phyloP scores from a whole-genome alignment of 2,113 vertebrate genomes.

The Uropsilus gracilis region DNA sequence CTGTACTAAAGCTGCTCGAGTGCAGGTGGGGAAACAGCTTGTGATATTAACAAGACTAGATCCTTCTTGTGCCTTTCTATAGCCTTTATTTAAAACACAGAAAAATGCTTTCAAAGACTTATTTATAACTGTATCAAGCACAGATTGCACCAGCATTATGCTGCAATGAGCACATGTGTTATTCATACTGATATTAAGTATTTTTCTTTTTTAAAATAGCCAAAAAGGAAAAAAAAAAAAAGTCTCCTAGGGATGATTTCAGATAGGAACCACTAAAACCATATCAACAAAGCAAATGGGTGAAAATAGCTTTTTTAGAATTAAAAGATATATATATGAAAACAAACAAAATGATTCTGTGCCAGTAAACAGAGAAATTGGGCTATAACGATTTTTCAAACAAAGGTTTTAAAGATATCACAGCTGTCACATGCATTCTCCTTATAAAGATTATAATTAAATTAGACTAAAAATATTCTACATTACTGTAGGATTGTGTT shows the following conservation, averaged over 20 bases:
- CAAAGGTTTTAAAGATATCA: slow-evolving; percentile 42
- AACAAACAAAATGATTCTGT: slow-evolving; percentile 57
- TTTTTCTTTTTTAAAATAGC: slow-evolving; percentile 68
- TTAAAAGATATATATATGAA: slow-evolving; percentile 23
- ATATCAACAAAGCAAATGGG: slow-evolving; percentile 46
- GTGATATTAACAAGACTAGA: slow-evolving; percentile 79
- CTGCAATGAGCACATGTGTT: slow-evolving; percentile 69
- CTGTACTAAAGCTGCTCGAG: slow-evolving; percentile 69
- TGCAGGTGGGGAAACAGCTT: slow-evolving; percentile 79
- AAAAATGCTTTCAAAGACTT: slow-evolving; percentile 80
- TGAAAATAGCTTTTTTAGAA: slow-evolving; percentile 56
- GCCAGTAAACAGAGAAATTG: slow-evolving; percentile 45
- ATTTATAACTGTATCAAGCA: slow-evolving; percentile 81
- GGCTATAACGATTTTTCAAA: not conserved
- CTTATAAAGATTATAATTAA: slow-evolving; percentile 42
- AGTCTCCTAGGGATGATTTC: slow-evolving; percentile 61
- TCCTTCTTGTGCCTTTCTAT: slow-evolving; percentile 76
- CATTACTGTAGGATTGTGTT: not conserved
- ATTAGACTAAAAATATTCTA: not conserved
- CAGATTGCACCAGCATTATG: slow-evolving; percentile 74
- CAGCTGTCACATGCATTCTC: slow-evolving; percentile 48
- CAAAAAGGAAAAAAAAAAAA: slow-evolving; percentile 44
- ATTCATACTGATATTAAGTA: slow-evolving; percentile 79
- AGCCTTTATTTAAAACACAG: slow-evolving; percentile 81
- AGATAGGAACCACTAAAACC: slow-evolving; percentile 63